A percentile compares a stretch with the other conserved stretches of the same genome.
Conservation (phyloP, 2,797 vertebrate species). For the Centroberyx gerrardi region DNA sequence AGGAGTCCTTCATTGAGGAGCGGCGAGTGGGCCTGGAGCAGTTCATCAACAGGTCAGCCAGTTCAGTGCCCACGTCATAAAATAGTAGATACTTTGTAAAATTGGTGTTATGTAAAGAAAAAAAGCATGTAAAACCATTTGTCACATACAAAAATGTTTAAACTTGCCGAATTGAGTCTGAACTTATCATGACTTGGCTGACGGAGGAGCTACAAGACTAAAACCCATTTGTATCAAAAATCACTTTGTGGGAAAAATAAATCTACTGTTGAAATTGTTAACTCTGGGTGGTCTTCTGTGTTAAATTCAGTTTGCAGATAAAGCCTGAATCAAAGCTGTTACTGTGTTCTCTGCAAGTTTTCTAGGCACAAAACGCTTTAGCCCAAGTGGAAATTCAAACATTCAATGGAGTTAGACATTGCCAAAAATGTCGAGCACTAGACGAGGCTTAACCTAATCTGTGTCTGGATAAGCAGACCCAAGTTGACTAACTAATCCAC, state of each 20-base stretch:
- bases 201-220: too few species aligned
- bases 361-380: neutral
- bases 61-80: neutral
- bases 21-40: constrained; percentile 96
- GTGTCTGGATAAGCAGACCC: neutral
- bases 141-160: too few species aligned
- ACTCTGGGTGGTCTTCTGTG: neutral
- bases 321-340: constrained; percentile 13
- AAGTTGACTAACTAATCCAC: constrained; percentile 3
- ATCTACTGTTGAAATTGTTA: too few species aligned
- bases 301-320: neutral
- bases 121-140: too few species aligned
- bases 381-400: neutral
- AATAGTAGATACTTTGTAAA: neutral
- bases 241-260: too few species aligned
- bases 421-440: neutral
- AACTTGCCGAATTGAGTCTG: too few species aligned
- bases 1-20: constrained; percentile 98
- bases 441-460: constrained; percentile 15
- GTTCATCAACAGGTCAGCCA: constrained; percentile 97
- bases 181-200: too few species aligned
- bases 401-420: constrained; percentile 5
- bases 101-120: neutral
- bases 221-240: too few species aligned
- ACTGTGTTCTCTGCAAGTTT: neutral